These are phyloP conservation scores for Rhorus exstirpatorius DNA, from an alignment of 2,888 invertebrate species.

Conservation along the genomic window DNA sequence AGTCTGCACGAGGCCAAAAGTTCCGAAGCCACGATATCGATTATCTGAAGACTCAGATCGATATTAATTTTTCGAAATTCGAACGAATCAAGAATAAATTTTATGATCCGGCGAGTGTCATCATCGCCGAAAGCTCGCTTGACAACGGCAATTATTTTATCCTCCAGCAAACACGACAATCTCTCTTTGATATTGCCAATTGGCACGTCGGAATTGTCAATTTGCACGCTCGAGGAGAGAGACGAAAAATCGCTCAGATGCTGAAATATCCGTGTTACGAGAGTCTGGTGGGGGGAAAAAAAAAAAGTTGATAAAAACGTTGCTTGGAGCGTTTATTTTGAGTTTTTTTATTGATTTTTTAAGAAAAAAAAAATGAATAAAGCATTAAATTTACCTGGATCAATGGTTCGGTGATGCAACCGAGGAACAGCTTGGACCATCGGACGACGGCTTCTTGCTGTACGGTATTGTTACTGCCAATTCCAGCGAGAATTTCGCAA, in stretches of 20 bases:
- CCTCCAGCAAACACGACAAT: conserved; percentile 72
- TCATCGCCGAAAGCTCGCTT: conserved; percentile 84
- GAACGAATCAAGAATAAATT: conserved; percentile 85
- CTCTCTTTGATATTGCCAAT: conserved; percentile 72
- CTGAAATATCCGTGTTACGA: conserved; percentile 68
- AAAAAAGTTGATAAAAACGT: not conserved
- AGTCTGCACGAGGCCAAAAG: conserved; percentile 78
- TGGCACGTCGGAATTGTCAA: conserved; percentile 74
- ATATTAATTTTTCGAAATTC: conserved; percentile 86
- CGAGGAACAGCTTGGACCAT: conserved; percentile 85
- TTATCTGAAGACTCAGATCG: conserved; percentile 86
- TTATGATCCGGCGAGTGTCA: conserved; percentile 82
- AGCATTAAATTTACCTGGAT: conserved; percentile 77
- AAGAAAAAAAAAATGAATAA: not conserved
- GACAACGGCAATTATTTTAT: conserved; percentile 72
- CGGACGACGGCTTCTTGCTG: conserved; percentile 87
- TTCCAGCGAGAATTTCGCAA: conserved; percentile 86
- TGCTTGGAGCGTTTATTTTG: not conserved
- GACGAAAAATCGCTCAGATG: conserved; percentile 70
- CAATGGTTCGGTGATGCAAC: conserved; percentile 84
- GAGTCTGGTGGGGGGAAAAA: conserved; percentile 69
- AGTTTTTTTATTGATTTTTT: not conserved
- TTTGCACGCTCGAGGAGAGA: conserved; percentile 64
- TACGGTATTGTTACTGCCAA: conserved; percentile 84
- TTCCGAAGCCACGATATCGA: conserved; percentile 84